phyloP scores from a whole-genome alignment of 1,140 invertebrate species.

The Anthonomus grandis region DNA sequence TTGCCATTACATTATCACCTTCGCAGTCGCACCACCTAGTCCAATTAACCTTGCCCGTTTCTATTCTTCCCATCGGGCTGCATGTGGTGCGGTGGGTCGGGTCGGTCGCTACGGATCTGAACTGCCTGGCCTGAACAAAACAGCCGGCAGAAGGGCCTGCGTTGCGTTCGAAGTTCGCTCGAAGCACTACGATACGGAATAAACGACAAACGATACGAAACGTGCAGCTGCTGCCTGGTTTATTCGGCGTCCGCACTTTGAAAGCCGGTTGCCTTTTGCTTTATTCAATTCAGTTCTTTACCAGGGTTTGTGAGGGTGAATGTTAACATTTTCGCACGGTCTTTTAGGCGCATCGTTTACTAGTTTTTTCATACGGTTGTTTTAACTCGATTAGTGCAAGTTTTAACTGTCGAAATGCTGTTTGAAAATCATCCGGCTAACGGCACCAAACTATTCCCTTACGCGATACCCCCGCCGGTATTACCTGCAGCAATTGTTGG shows the following conservation, averaged over 20 bases:
- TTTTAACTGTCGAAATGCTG: slow-evolving; percentile 28
- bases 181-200: background rate
- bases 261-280: slow-evolving; percentile 14
- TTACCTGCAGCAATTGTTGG: slow-evolving; percentile 30
- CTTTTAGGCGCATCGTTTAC: background rate
- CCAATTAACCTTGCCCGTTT: slow-evolving; percentile 8
- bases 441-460: slow-evolving; percentile 33
- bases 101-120: too few species aligned
- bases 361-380: background rate
- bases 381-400: background rate
- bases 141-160: slow-evolving; percentile 16
- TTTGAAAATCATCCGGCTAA: slow-evolving; percentile 32
- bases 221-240: slow-evolving; percentile 32
- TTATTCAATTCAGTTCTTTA: slow-evolving; percentile 16
- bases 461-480: slow-evolving; percentile 38
- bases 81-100: slow-evolving; percentile 38
- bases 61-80: slow-evolving; percentile 16
- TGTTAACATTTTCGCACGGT: too few species aligned
- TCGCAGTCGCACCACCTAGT: too few species aligned
- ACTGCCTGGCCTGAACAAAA: too few species aligned
- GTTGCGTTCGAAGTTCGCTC: background rate
- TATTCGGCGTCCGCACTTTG: slow-evolving; percentile 15
- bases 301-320: slow-evolving; percentile 18
- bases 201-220: slow-evolving; percentile 15
- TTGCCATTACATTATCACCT: too few species aligned